These are phyloP conservation scores for Hyla sarda DNA, from an alignment of 2,113 vertebrate genomes.

Conservation along the genomic window DNA sequence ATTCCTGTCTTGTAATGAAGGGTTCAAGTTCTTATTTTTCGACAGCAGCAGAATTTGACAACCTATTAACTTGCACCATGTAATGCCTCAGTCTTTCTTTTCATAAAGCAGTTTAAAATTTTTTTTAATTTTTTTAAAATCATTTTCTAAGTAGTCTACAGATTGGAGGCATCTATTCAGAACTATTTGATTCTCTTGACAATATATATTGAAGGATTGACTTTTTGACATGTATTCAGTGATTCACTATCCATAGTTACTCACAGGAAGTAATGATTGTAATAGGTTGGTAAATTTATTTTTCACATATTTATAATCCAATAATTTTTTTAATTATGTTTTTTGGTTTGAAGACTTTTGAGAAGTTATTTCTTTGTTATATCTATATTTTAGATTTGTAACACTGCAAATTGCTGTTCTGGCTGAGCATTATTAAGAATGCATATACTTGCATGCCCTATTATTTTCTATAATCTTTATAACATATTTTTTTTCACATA, in stretches of 20 bases:
- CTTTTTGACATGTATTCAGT: background rate
- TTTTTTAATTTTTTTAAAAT: background rate
- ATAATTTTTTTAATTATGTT: background rate
- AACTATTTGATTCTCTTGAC: background rate
- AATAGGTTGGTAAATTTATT: background rate
- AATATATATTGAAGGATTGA: background rate
- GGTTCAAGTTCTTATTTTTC: conserved; percentile 39
- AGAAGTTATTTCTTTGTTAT: background rate
- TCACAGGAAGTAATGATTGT: background rate
- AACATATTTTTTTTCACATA: no score
- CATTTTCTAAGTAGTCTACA: background rate
- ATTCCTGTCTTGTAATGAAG: conserved; percentile 26
- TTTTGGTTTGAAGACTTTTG: background rate
- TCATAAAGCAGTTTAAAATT: background rate
- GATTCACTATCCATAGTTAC: background rate
- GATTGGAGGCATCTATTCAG: background rate
- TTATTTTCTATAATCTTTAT: no score
- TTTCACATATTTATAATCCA: background rate
- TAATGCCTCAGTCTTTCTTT: background rate
- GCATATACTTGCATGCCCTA: background rate
- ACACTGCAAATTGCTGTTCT: background rate
- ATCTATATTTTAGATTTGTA: no score
- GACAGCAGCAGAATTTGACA: background rate
- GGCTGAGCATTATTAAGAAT: background rate
- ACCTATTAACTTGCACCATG: background rate